These are phyloP conservation scores for Leptocoma aspasia DNA, from an alignment of 2,113 vertebrate genomes.

Conservation along the genomic window DNA sequence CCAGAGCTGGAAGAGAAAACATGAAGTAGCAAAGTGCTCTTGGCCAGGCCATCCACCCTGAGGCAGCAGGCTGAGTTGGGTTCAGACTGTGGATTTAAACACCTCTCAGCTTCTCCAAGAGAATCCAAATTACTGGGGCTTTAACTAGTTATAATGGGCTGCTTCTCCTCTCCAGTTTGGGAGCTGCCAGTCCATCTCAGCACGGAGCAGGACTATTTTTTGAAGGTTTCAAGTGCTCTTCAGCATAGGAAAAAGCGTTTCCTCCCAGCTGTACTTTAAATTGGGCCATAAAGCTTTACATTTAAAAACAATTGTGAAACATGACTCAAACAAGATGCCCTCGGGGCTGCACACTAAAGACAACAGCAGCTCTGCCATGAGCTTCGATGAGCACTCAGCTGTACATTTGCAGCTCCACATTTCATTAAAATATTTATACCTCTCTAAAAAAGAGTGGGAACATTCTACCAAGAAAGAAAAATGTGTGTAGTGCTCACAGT, in stretches of 20 bases:
- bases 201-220: background rate
- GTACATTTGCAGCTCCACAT: background rate
- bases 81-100: background rate
- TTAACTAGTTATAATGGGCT: background rate
- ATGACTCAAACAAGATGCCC: background rate
- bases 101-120: background rate
- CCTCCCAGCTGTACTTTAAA: conserved; percentile 41
- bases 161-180: background rate
- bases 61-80: background rate
- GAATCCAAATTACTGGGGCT: background rate
- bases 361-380: background rate
- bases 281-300: conserved; percentile 2
- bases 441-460: background rate
- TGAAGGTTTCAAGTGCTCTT: background rate
- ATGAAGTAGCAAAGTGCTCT: background rate
- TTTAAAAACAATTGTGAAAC: conserved; percentile 11
- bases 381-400: background rate
- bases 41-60: background rate
- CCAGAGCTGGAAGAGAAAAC: background rate
- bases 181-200: background rate
- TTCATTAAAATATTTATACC: background rate
- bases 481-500: background rate
- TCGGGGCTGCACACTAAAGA: background rate
- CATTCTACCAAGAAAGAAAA: background rate
- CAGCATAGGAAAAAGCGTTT: background rate